These are phyloP conservation scores for Heliconius congener DNA, from an alignment of 1,140 invertebrate genomes.

Conservation along the genomic window DNA sequence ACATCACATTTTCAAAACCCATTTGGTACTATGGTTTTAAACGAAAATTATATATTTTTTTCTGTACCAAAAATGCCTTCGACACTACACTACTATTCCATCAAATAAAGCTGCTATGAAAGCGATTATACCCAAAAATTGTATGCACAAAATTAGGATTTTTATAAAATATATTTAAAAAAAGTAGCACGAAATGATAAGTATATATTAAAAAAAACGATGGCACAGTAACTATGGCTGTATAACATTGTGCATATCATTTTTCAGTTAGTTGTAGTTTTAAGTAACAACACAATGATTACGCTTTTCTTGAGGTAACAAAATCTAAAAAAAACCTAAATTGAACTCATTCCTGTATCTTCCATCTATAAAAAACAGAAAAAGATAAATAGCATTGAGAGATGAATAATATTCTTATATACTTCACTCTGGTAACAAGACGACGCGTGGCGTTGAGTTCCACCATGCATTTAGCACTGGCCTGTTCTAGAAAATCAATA, in stretches of 20 bases:
- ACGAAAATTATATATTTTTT: background rate
- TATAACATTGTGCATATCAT: background rate
- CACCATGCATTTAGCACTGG: constrained; percentile 69
- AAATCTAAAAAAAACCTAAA: background rate
- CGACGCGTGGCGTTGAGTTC: no score
- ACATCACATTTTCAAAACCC: constrained; percentile 58
- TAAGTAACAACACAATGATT: background rate
- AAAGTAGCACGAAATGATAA: background rate
- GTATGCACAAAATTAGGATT: no score
- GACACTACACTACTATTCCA: constrained; percentile 12
- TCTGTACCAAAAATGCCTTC: constrained; percentile 21
- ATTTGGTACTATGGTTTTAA: constrained; percentile 45
- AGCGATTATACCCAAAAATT: background rate
- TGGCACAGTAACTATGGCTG: constrained; percentile 28
- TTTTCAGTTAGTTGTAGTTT: no score
- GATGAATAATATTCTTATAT: background rate
- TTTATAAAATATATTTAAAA: background rate
- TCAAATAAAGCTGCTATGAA: constrained; percentile 16
- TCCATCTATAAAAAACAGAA: constrained; percentile 20
- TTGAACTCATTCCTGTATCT: background rate
- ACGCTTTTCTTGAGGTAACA: background rate
- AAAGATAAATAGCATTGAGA: background rate
- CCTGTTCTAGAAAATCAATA: constrained; percentile 73
- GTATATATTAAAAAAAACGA: constrained; percentile 15
- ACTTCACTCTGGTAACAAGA: background rate